Conservation (phyloP, 1,140 invertebrate species). For the Hyles euphorbiae region DNA sequence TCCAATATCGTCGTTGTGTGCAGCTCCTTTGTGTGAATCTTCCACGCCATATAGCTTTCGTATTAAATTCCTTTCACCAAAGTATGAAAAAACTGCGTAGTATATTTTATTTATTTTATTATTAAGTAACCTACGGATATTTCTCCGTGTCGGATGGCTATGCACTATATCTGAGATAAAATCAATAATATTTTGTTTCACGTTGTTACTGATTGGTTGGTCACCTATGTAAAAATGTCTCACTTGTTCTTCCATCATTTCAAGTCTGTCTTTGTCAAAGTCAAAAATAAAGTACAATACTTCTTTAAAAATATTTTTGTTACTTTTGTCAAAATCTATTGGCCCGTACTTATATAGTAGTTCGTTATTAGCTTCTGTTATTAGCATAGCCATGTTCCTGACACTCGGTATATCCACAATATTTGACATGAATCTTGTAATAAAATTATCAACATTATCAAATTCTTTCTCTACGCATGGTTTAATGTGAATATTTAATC, state of each 20-base stretch:
- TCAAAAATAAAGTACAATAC: conserved; percentile 9
- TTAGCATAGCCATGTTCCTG: conserved; percentile 19
- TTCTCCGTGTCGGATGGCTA: conserved; percentile 4
- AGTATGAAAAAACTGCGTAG: conserved; percentile 8
- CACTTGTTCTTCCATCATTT: conserved; percentile 17
- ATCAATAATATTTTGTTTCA: conserved; percentile 17
- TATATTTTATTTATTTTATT: conserved; percentile 5
- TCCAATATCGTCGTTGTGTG: conserved; percentile 9
- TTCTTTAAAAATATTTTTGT: not conserved
- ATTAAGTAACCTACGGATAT: conserved; percentile 4
- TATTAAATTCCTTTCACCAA: conserved; percentile 10
- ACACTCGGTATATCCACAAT: conserved; percentile 16
- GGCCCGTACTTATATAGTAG: conserved; percentile 7
- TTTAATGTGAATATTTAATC: conserved; percentile 6
- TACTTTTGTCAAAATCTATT: conserved; percentile 5
- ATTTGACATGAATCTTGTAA: conserved; percentile 1
- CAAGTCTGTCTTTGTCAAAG: conserved; percentile 14
- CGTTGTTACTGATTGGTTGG: conserved; percentile 13
- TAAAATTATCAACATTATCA: conserved; percentile 11
- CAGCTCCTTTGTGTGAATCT: not conserved
- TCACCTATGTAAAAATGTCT: conserved; percentile 34
- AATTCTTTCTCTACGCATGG: conserved; percentile 31
- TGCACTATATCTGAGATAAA: conserved; percentile 3
- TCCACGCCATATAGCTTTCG: conserved; percentile 3
- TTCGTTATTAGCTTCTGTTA: conserved; percentile 24